A percentile compares a stretch with the other conserved stretches of the same genome.
phyloP scores from a whole-genome alignment of 2,888 invertebrate genomes.

The Muschampia staudingeri region DNA sequence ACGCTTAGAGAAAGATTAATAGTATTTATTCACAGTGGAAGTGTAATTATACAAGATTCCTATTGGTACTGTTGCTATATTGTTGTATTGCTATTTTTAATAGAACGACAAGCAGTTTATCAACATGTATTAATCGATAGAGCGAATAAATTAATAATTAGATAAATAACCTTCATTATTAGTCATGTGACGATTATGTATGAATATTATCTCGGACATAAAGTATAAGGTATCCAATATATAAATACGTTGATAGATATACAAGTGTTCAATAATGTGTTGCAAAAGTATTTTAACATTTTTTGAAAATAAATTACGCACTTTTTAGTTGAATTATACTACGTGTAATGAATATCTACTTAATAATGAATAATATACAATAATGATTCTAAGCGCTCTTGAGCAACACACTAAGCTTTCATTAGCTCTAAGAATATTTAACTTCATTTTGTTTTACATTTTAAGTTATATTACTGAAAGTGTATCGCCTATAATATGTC shows the following conservation, averaged over 20 bases:
- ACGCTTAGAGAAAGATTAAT: slow-evolving; percentile 64
- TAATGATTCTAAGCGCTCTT: no score
- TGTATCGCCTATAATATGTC: no score
- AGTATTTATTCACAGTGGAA: slow-evolving; percentile 40
- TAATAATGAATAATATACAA: no score
- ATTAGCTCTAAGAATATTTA: no score
- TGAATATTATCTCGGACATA: neutral
- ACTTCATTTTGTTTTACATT: no score
- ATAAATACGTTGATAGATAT: slow-evolving; percentile 27
- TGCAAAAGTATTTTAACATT: slow-evolving; percentile 10
- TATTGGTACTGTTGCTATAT: slow-evolving; percentile 62
- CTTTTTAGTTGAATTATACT: no score
- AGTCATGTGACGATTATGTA: neutral
- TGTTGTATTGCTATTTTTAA: slow-evolving; percentile 61
- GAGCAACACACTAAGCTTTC: no score
- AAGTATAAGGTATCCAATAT: slow-evolving; percentile 27
- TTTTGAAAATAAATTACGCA: neutral
- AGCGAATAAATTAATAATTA: slow-evolving; percentile 36
- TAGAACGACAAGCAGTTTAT: slow-evolving; percentile 20
- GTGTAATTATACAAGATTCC: slow-evolving; percentile 64
- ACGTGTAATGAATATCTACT: no score
- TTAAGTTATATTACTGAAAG: no score
- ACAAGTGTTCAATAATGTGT: slow-evolving; percentile 32
- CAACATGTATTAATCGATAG: slow-evolving; percentile 22
- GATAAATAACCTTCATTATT: slow-evolving; percentile 22